Conservation (phyloP, 2,888 invertebrate species). For the Scotopteryx bipunctaria region DNA sequence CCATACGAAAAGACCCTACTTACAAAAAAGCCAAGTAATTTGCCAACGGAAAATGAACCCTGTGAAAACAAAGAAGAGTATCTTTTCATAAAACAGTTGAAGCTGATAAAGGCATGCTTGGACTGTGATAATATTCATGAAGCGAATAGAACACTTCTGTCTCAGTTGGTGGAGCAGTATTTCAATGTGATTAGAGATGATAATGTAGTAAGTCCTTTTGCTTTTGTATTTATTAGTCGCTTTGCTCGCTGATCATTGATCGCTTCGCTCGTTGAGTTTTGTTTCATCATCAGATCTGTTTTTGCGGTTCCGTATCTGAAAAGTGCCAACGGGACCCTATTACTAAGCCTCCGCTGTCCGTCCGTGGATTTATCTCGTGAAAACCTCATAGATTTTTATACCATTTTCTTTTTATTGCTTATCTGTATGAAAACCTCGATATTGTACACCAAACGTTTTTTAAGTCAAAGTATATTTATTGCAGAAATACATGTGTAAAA, state of each 20-base stretch:
- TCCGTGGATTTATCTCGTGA: too few species aligned
- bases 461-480: too few species aligned
- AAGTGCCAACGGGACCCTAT: too few species aligned
- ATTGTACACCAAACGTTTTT: too few species aligned
- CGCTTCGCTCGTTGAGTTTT: too few species aligned
- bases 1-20: conserved; percentile 22
- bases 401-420: too few species aligned
- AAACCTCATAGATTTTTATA: too few species aligned
- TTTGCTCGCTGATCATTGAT: background rate
- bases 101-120: conserved; percentile 66
- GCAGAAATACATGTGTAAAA: too few species aligned
- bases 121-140: conserved; percentile 82
- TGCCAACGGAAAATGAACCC: background rate
- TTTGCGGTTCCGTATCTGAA: too few species aligned
- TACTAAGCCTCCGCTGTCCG: too few species aligned
- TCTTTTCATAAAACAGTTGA: conserved; percentile 56
- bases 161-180: conserved; percentile 75
- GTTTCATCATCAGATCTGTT: too few species aligned
- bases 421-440: too few species aligned
- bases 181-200: conserved; percentile 69
- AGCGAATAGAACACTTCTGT: conserved; percentile 81
- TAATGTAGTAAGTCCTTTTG: conserved; percentile 72
- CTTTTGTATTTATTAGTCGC: background rate
- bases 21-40: conserved; percentile 1
- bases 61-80: conserved; percentile 35